phyloP scores from a whole-genome alignment of 2,797 vertebrate species.

The Cirrhinus mrigala region DNA sequence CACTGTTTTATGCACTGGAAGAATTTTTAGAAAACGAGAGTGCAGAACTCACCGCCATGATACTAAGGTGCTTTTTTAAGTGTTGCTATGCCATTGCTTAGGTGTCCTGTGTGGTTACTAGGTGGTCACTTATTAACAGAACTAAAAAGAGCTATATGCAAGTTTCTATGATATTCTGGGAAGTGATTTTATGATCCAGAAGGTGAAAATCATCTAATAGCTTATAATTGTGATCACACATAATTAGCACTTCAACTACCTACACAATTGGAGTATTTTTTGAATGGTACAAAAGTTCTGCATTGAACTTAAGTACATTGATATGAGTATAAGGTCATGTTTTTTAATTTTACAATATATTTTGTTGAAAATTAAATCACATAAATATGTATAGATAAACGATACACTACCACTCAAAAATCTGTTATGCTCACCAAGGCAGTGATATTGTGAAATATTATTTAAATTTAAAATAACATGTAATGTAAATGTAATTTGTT shows the following conservation, averaged over 20 bases:
- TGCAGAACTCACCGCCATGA: too few species aligned
- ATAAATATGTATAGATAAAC: too few species aligned
- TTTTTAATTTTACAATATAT: too few species aligned
- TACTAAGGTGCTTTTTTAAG: neutral
- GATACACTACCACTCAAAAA: too few species aligned
- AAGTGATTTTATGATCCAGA: neutral
- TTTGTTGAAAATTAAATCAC: too few species aligned
- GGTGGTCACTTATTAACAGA: neutral
- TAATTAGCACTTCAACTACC: neutral
- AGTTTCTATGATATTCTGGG: neutral
- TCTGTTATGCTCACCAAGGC: neutral
- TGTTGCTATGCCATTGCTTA: neutral
- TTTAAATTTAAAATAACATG: neutral
- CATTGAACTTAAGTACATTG: too few species aligned
- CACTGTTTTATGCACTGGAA: neutral
- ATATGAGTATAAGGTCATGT: neutral
- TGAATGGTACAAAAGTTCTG: neutral
- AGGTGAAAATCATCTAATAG: neutral
- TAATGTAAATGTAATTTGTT: too few species aligned
- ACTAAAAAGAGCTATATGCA: neutral
- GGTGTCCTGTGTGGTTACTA: neutral
- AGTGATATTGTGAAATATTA: neutral
- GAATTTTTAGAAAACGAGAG: neutral
- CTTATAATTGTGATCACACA: neutral
- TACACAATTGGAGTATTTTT: neutral